Evolutionary conservation across 1,140 invertebrate species (phyloP).

Genomic region (Lasioglossum albipes): DNA sequence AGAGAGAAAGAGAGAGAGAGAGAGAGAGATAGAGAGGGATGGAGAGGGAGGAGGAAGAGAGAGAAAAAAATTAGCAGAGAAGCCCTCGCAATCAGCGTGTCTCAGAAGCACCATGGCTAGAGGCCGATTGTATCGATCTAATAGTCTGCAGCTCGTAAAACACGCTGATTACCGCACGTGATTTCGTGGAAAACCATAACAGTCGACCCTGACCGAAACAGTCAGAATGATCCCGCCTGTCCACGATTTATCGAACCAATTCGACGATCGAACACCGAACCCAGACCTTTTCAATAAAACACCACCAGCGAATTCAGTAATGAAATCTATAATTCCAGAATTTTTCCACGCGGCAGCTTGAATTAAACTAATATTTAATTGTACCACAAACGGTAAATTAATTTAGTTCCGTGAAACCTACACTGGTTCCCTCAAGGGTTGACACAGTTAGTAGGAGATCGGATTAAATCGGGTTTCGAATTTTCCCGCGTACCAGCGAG

Average conservation of each 20-base stretch:
- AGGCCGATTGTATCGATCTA: slow-evolving; percentile 10
- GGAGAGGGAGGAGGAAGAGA: not conserved
- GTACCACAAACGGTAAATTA: no score
- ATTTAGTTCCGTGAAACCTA: no score
- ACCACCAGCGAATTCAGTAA: no score
- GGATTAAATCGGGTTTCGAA: no score
- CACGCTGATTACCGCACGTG: slow-evolving; percentile 8
- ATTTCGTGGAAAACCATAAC: slow-evolving; percentile 11
- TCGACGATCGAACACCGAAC: not conserved
- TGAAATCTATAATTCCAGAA: no score
- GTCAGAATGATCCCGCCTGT: not conserved
- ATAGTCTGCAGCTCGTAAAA: slow-evolving; percentile 9
- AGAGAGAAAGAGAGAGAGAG: not conserved
- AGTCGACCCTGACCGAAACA: slow-evolving; percentile 7
- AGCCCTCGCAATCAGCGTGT: slow-evolving; percentile 2
- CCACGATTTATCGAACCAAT: not conserved
- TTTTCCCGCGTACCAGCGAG: no score
- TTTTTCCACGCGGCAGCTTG: no score
- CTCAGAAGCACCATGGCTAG: slow-evolving; percentile 6
- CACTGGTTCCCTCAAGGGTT: no score
- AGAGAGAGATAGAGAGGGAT: not conserved
- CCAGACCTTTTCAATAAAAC: no score
- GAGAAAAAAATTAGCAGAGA: not conserved
- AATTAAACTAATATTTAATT: no score
- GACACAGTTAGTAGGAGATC: not conserved